phyloP scores from a whole-genome alignment of 2,888 invertebrate genomes.

The Pomacea canaliculata region DNA sequence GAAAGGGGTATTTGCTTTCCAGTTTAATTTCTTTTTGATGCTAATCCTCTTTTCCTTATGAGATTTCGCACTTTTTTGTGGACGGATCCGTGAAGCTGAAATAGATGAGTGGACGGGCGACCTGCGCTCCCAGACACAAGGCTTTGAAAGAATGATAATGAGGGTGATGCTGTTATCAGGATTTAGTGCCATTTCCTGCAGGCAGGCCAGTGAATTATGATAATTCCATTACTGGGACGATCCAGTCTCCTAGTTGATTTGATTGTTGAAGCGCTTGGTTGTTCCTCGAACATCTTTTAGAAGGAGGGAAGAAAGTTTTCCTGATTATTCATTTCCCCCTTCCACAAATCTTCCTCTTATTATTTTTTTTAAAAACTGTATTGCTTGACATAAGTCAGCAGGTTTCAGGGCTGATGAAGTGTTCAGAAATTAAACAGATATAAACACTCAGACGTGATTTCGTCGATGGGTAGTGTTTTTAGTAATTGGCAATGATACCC shows the following conservation, averaged over 20 bases:
- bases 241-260: not conserved
- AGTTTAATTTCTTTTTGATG: conserved; percentile 12
- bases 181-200: conserved; percentile 1
- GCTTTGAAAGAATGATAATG: conserved; percentile 6
- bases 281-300: not conserved
- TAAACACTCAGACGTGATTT: too few species aligned
- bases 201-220: not conserved
- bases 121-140: not conserved
- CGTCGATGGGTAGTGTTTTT: too few species aligned
- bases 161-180: not conserved
- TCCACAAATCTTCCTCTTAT: too few species aligned
- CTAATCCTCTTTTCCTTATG: not conserved
- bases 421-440: too few species aligned
- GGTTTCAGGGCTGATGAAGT: too few species aligned
- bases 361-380: too few species aligned
- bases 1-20: conserved; percentile 4
- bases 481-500: too few species aligned
- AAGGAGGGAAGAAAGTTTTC: not conserved
- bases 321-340: not conserved
- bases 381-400: too few species aligned
- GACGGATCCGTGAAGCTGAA: not conserved
- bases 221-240: conserved; percentile 1
- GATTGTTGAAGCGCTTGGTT: not conserved
- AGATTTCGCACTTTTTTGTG: conserved; percentile 3
- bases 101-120: not conserved